phyloP scores from a whole-genome alignment of 2,888 invertebrate species.

The Tenthredo amoena region DNA sequence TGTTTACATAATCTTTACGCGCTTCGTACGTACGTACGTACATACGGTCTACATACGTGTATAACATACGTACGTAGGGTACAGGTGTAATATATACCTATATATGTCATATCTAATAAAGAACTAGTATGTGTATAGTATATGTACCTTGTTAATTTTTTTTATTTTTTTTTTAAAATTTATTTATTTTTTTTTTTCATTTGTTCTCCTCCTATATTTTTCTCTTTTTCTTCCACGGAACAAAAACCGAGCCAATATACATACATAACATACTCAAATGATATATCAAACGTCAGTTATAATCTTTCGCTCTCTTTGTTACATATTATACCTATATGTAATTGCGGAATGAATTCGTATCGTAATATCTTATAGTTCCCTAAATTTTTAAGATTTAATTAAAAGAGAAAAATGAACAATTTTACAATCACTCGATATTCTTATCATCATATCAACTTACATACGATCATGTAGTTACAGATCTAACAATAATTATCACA shows the following conservation, averaged over 20 bases:
- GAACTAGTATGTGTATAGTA: not conserved
- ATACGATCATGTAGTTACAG: not conserved
- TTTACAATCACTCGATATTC: not conserved
- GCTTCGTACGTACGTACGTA: not conserved
- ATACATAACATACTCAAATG: no score
- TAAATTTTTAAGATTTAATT: not conserved
- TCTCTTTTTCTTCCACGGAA: not conserved
- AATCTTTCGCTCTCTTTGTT: not conserved
- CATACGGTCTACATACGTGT: not conserved
- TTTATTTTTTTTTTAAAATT: not conserved
- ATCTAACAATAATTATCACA: not conserved
- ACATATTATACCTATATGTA: not conserved
- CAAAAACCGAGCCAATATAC: no score
- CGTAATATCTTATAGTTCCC: not conserved
- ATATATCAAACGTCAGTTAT: not conserved
- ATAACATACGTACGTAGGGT: not conserved
- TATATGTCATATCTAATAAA: not conserved
- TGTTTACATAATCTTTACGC: constrained; percentile 44
- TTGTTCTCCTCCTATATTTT: not conserved
- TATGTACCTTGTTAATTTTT: not conserved
- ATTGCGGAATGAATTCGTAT: no score
- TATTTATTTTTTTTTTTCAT: not conserved
- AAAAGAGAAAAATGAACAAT: not conserved
- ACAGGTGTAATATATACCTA: not conserved
- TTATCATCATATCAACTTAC: not conserved